Base-by-base conservation (phyloP, 2,888 invertebrate species). In the Pristionchus japonicus region DNA sequence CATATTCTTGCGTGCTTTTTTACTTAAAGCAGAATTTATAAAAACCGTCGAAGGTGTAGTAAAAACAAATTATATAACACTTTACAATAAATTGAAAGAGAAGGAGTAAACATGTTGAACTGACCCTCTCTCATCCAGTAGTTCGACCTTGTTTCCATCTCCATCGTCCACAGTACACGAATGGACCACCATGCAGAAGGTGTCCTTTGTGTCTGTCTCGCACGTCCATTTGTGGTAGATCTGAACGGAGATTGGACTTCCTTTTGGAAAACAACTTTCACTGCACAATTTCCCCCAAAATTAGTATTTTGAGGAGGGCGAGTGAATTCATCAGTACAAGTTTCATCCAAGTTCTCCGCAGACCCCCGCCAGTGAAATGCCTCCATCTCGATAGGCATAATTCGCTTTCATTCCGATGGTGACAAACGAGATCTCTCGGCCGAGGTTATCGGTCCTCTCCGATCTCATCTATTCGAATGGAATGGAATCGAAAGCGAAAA, bases 221-320 rank as follows among this genome's bases (percentile, higher is more conserved):
- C 94, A 94, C 17, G 93, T 93, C 94, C 94, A 94, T 90, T 94
- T 94, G 90, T 94, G 94, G 88, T 94, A 94, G 11, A 94, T 92
- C 92, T 92, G 61, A 37, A 89, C 89, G 37, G n/a, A 57, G 57
- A 57, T 57, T 57, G 0, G 57, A 57, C 57, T n/a, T n/a, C 1
- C 9, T 57, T 20, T 52, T 52, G 52, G 23, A 17, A 20, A 11
- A 2, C 23, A 4, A 23, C 57, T 20, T 57, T 57, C 52, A n/a
- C n/a, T n/a, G n/a, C n/a, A n/a, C n/a, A n/a, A n/a, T n/a, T n/a
- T n/a, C n/a, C n/a, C n/a, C n/a, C n/a, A n/a, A n/a, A n/a, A n/a
- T n/a, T n/a, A n/a, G n/a, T n/a, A n/a, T 57, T 57, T 57, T 57
- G 6, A 57, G 20, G 20, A 6, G 64, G 6, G 4, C 64, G 1